A percentile compares a stretch with the other conserved stretches of the same genome.
Evolutionary conservation across 1,140 invertebrate species (phyloP).

Genomic region (Orchestia grillus): DNA sequence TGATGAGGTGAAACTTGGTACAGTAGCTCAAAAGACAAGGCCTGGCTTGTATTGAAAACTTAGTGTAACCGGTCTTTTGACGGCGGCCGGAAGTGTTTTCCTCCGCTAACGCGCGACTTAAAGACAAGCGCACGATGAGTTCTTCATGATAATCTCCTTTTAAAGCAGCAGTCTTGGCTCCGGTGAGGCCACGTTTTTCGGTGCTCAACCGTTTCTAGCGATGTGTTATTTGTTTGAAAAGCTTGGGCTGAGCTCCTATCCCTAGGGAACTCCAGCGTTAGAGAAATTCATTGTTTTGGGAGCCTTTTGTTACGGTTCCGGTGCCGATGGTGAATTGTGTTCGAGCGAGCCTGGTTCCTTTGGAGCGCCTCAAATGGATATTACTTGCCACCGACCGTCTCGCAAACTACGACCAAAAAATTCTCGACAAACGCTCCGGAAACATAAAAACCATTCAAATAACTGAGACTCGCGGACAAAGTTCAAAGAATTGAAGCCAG

Average conservation of each 20-base stretch:
- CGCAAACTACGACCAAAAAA: constrained; percentile 23
- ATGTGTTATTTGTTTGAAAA: constrained; percentile 47
- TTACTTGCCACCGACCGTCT: constrained; percentile 45
- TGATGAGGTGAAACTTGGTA: constrained; percentile 14
- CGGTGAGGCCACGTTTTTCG: not conserved
- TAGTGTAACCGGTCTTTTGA: not conserved
- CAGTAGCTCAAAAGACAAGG: not conserved
- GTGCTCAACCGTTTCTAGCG: constrained; percentile 2
- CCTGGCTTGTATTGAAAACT: constrained; percentile 3
- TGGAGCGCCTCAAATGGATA: constrained; percentile 55
- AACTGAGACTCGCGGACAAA: constrained; percentile 4
- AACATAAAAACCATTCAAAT: constrained; percentile 53
- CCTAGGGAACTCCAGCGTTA: constrained; percentile 7
- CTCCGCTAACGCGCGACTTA: not conserved
- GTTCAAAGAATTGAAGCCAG: constrained; percentile 44
- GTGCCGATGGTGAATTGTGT: constrained; percentile 56
- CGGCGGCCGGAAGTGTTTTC: not conserved
- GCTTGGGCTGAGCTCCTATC: constrained; percentile 7
- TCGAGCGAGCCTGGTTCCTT: constrained; percentile 40
- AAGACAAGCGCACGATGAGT: not conserved
- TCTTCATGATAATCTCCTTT: not conserved
- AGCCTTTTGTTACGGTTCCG: constrained; percentile 44
- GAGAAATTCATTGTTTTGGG: constrained; percentile 55
- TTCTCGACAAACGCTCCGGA: constrained; percentile 21
- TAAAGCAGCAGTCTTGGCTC: not conserved